Evolutionary conservation across 2,113 vertebrate species (phyloP).

Genomic region (Ptilorrhoa leucosticta): DNA sequence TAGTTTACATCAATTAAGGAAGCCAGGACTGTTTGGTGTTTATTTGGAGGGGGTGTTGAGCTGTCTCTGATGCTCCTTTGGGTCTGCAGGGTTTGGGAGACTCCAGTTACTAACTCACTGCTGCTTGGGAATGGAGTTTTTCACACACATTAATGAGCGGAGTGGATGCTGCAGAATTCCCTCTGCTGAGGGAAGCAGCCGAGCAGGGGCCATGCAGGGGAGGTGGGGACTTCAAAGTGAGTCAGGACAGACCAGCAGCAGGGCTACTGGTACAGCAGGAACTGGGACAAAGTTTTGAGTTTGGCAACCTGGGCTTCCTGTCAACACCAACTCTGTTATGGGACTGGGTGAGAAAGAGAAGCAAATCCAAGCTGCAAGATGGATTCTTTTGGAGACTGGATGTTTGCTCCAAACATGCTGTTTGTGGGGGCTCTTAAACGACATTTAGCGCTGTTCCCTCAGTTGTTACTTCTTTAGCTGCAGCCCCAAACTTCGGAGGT

Average conservation of each 20-base stretch:
- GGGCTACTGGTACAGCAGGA: not conserved
- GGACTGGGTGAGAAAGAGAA: not conserved
- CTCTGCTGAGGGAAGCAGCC: not conserved
- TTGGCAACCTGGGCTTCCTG: not conserved
- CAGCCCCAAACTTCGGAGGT: not conserved
- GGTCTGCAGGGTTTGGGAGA: not conserved
- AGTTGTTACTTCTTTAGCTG: not conserved
- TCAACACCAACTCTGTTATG: not conserved
- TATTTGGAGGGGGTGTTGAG: not conserved
- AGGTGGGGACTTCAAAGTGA: not conserved
- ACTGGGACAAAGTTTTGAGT: not conserved
- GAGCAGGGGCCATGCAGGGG: accelerated
- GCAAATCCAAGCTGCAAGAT: not conserved
- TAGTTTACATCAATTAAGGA: not conserved
- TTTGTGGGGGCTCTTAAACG: not conserved
- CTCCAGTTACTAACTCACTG: not conserved
- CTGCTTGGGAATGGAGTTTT: not conserved
- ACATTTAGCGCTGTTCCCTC: not conserved
- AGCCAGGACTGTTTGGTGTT: not conserved
- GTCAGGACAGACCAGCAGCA: not conserved
- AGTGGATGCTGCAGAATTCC: not conserved
- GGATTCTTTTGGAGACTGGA: not conserved
- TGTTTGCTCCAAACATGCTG: not conserved
- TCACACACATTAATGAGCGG: not conserved
- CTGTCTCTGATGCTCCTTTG: not conserved